Base-by-base conservation (phyloP, 1,140 invertebrate species). In the Bombus fervidus region DNA sequence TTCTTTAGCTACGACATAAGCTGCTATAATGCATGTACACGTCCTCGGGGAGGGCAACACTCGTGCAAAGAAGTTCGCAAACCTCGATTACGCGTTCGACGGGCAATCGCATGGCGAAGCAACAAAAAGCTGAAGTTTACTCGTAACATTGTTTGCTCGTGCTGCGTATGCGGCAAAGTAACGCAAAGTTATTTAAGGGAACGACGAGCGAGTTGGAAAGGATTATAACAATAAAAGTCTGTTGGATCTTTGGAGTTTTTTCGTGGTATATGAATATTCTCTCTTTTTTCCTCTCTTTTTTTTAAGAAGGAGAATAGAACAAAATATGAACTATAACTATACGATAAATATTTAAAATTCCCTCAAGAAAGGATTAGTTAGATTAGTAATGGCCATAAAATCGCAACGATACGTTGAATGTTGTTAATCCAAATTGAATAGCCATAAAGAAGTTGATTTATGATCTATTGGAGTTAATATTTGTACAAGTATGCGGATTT, bases 1-100 rank as follows among this genome's bases (percentile, higher is more conserved):
- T 69, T 59, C 74, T 86, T 79, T 59, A 53, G 73, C 31, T 31
- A 72, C 68, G 25, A 28, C 59, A 39, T 53, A 64, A 77, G 41
- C 57, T 68, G 57, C 34, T 57, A 28, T 80, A 39, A 76, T 39
- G 53, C 47, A 31, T 31, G 73, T 53, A 34, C 47, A 25, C 22
- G 8, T 43, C 12, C 47, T 34, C 22, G 73, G 2, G 31, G 47
- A 34, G 9, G n/a, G n/a, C 13, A 31, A 66, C 12, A 25, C 22
- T 34, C 41, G 62, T 64, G 73, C 28, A 64, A 69, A 53, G 59
- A 59, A 59, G 53, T 57, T 86, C 43, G 39, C 37, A 34, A 43
- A 34, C 13, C 25, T 25, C 28, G 39, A 74, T 74, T 31, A 31
- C 41, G n/a, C 72, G 41, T 31, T 53, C 43, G 73, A 34, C 37